phyloP scores from a whole-genome alignment of 1,140 invertebrate species.

The Doryteuthis pealeii region DNA sequence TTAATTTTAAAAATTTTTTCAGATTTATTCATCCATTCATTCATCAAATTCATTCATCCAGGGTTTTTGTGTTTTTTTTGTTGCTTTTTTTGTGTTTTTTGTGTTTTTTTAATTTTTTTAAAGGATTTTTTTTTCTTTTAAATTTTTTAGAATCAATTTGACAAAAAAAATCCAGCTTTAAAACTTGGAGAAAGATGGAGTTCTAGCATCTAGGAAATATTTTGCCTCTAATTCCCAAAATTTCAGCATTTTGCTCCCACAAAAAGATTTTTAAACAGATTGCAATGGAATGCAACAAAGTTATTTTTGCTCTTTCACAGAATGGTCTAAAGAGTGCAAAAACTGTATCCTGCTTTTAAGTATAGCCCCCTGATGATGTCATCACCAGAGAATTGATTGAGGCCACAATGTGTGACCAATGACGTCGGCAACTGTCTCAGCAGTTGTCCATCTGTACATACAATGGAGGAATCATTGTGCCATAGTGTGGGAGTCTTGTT shows the following conservation, averaged over 20 bases:
- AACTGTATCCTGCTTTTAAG: background rate
- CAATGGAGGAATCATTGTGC: background rate
- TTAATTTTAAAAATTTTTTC: slow-evolving; percentile 2
- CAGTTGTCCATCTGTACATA: background rate
- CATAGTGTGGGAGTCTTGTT: background rate
- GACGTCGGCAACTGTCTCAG: background rate
- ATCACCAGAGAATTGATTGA: background rate
- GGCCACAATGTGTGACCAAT: background rate
- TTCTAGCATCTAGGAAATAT: slow-evolving; percentile 4
- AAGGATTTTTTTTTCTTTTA: background rate
- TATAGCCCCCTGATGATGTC: background rate
- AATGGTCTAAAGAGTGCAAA: background rate
- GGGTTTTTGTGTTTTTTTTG: background rate
- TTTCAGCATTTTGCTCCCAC: background rate
- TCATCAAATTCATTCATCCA: background rate
- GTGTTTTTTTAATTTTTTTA: background rate
- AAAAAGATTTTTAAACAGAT: slow-evolving; percentile 6
- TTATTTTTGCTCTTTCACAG: slow-evolving; percentile 3
- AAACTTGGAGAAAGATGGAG: background rate
- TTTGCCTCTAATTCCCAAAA: background rate
- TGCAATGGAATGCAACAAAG: background rate
- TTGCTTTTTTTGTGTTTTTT: background rate
- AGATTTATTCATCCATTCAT: background rate
- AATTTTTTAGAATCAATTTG: background rate
- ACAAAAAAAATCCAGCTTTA: slow-evolving; percentile 3